Percentiles rank a stretch among this genome's conserved stretches.
Evolutionary conservation across 2,797 vertebrate species (phyloP).

Genomic region (Lepilemur ruficaudatus): DNA sequence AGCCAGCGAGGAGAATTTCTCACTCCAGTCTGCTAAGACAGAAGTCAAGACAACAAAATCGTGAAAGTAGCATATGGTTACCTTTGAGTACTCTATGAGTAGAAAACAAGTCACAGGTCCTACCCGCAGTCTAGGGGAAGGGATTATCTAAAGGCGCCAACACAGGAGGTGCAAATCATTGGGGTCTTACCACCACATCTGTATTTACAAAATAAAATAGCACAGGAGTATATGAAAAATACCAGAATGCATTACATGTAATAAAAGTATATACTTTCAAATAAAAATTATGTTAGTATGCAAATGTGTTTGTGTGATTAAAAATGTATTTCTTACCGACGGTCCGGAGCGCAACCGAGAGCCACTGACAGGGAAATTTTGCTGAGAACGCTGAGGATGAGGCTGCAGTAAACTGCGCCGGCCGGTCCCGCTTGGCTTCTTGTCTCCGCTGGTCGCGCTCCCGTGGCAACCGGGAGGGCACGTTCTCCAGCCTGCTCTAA

Average conservation of each 20-base stretch:
- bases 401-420: background rate
- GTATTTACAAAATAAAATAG: background rate
- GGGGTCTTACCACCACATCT: background rate
- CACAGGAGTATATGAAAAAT: background rate
- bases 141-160: background rate
- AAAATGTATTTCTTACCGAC: background rate
- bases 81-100: background rate
- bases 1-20: background rate
- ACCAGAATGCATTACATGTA: background rate
- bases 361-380: background rate
- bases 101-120: background rate
- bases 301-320: background rate
- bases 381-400: background rate
- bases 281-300: background rate
- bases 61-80: too few relatives aligned
- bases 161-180: background rate
- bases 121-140: background rate
- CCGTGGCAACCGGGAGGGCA: background rate
- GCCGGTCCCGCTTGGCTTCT: background rate
- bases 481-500: background rate
- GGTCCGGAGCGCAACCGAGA: background rate
- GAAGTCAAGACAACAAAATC: background rate
- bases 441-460: background rate
- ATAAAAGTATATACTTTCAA: background rate
- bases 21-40: background rate